A percentile compares a stretch with the other conserved stretches of the same genome.
These are phyloP conservation scores for Epinotia nisella DNA, from an alignment of 2,888 invertebrate species.

Conservation along the genomic window DNA sequence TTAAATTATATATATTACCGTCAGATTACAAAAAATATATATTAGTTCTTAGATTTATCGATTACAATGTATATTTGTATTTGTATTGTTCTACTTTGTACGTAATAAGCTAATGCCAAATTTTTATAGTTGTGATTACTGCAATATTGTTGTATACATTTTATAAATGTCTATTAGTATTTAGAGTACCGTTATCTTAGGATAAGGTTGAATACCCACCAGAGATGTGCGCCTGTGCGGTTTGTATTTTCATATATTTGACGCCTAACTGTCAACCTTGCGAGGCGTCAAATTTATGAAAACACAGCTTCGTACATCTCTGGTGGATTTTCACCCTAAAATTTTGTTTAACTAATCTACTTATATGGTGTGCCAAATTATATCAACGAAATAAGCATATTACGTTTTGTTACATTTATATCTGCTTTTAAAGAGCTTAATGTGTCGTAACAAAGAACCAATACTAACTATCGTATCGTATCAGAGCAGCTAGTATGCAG, in stretches of 20 bases:
- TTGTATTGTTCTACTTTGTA: not conserved
- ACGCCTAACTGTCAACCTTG: too few relatives aligned
- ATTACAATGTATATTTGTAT: not conserved
- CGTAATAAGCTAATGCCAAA: constrained; percentile 24
- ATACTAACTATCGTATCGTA: too few relatives aligned
- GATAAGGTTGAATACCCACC: not conserved
- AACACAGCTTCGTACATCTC: too few relatives aligned
- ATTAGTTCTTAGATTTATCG: not conserved
- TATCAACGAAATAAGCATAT: constrained; percentile 32
- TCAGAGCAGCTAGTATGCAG: too few relatives aligned
- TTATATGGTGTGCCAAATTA: constrained; percentile 27
- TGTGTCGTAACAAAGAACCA: not conserved
- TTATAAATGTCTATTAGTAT: constrained; percentile 33
- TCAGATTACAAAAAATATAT: too few relatives aligned
- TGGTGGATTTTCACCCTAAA: not conserved
- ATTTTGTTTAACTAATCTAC: not conserved
- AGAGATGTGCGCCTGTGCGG: too few relatives aligned
- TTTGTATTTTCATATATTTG: too few relatives aligned
- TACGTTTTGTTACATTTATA: constrained; percentile 14
- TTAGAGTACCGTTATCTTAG: not conserved
- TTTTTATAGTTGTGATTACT: constrained; percentile 39
- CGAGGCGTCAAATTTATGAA: too few relatives aligned
- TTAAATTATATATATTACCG: too few relatives aligned
- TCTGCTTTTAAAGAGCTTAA: constrained; percentile 30
- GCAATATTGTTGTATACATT: constrained; percentile 35